Evolutionary conservation across 2,888 invertebrate species (phyloP).

Genomic region (Tinea pellionella): DNA sequence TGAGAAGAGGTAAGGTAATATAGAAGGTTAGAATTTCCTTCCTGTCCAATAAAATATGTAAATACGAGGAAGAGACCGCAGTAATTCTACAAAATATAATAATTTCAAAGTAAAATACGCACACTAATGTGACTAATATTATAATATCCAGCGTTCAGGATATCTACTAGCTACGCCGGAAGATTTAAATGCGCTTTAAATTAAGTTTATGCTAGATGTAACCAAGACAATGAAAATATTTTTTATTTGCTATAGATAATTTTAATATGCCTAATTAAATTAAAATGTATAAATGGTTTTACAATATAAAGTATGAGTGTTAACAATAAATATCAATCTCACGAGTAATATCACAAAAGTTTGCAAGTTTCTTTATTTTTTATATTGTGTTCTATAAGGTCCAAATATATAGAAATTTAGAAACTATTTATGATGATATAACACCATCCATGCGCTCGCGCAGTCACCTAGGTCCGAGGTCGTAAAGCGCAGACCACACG

Average conservation of each 20-base stretch:
- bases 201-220: constrained; percentile 27
- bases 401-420: background rate
- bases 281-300: too few species aligned
- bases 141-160: constrained; percentile 60
- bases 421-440: background rate
- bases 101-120: constrained; percentile 61
- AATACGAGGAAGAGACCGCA: constrained; percentile 49
- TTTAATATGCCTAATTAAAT: too few species aligned
- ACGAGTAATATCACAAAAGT: too few species aligned
- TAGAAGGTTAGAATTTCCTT: constrained; percentile 37
- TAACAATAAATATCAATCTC: too few species aligned
- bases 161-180: constrained; percentile 59
- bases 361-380: too few species aligned
- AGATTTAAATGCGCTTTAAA: constrained; percentile 56
- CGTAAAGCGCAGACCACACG: constrained; percentile 68
- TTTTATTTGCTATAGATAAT: background rate
- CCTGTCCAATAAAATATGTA: constrained; percentile 64
- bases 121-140: constrained; percentile 68
- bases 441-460: background rate
- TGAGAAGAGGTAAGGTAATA: background rate
- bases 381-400: background rate
- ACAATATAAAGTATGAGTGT: too few species aligned
- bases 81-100: constrained; percentile 66
- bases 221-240: constrained; percentile 18
- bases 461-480: constrained; percentile 25